These are phyloP conservation scores for Grus americana DNA, from an alignment of 2,113 vertebrate species.

Conservation along the genomic window DNA sequence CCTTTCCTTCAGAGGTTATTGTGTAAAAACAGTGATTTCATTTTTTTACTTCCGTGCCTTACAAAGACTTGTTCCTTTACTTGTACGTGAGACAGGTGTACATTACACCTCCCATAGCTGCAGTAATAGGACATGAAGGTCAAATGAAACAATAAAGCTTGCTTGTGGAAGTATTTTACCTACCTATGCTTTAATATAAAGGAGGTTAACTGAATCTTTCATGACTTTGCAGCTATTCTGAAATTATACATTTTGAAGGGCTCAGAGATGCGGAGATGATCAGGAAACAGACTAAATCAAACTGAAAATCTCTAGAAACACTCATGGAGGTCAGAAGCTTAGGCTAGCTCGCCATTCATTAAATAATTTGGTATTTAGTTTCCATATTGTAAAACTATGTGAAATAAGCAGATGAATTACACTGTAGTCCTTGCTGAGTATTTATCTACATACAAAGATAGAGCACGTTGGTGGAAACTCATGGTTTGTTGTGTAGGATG, in stretches of 20 bases:
- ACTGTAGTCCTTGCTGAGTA: too few relatives aligned
- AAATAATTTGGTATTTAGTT: background rate
- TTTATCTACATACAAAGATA: fast-evolving
- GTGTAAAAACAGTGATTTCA: background rate
- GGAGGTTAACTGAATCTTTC: background rate
- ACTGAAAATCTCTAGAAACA: background rate
- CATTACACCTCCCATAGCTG: background rate
- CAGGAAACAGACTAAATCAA: background rate
- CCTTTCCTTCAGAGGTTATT: background rate
- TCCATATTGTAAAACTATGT: background rate
- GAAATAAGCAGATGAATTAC: background rate
- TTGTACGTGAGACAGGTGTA: background rate
- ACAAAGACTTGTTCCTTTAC: background rate
- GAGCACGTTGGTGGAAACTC: background rate
- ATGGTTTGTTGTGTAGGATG: background rate
- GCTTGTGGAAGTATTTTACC: background rate
- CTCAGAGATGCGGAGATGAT: background rate
- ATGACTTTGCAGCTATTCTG: background rate
- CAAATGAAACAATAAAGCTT: background rate
- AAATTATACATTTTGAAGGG: background rate
- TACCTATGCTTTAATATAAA: background rate
- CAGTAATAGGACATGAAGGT: background rate
- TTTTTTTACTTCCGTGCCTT: background rate
- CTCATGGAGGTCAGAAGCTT: background rate
- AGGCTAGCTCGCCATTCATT: background rate